A percentile compares a stretch with the other conserved stretches of the same genome.
These are phyloP conservation scores for Linnaemya tessellans DNA, from an alignment of 2,888 invertebrate species.

Conservation along the genomic window DNA sequence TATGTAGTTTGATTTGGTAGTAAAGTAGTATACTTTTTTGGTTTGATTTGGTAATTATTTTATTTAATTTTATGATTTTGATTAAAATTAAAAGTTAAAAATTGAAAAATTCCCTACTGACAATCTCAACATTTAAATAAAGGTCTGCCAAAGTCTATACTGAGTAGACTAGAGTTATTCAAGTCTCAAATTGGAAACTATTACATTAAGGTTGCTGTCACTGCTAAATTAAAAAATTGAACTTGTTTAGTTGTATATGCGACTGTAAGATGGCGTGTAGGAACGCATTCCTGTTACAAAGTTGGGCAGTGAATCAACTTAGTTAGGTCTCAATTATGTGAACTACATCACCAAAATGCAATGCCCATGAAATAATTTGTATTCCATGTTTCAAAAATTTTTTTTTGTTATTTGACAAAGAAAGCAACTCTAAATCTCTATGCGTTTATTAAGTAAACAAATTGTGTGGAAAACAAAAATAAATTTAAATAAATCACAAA, in stretches of 20 bases:
- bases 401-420: too few relatives aligned
- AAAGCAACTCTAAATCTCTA: too few relatives aligned
- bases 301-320: neutral
- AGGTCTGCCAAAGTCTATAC: neutral
- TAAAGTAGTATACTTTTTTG: constrained; percentile 53
- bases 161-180: neutral
- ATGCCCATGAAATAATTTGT: too few relatives aligned
- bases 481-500: too few relatives aligned
- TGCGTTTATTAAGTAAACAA: too few relatives aligned
- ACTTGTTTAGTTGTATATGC: neutral
- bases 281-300: neutral
- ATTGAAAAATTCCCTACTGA: constrained; percentile 2
- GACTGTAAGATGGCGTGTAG: neutral
- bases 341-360: too few relatives aligned
- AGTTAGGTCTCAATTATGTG: too few relatives aligned
- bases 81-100: constrained; percentile 12
- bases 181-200: constrained; percentile 10
- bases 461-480: too few relatives aligned
- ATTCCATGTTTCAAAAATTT: too few relatives aligned
- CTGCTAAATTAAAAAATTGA: neutral
- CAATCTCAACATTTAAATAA: constrained; percentile 5
- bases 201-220: constrained; percentile 19
- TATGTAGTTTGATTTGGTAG: constrained; percentile 63
- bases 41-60: constrained; percentile 46
- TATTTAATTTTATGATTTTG: neutral